Evolutionary conservation across 2,888 invertebrate genomes (phyloP), one percentile per base, ranked within the genome.

Genomic region (Auanema freiburgensis): DNA sequence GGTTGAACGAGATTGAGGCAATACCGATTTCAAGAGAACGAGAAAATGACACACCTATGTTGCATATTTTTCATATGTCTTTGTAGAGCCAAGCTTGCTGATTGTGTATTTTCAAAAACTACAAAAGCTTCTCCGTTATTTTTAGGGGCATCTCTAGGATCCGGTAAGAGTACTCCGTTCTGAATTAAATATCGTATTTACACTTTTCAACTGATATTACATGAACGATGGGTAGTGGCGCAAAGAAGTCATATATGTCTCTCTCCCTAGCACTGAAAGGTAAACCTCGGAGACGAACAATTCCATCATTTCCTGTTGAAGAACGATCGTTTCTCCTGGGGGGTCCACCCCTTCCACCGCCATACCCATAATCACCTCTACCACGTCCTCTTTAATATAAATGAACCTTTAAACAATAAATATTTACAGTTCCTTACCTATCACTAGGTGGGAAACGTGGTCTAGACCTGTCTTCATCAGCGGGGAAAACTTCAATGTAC

Each of bases 11-110:
- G 16, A 18, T 46, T 3, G n/a, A 12, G 14, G n/a, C n/a, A 23
- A 16, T 23, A 24, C 55, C 55, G 55, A 12, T 40, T 40, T 16
- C 55, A 6, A n/a, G 33, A 55, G 33, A 25, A 16, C 41, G n/a
- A 24, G 10, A 40, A 12, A 21, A 55, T 11, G 14, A 51, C 54
- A 23, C 51, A 67, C 41, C 73, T 64, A 56, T 71, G 69, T 10
- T 67, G 65, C 21, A 73, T 69, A 54, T 68, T 69, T 54, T 73
- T 69, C 69, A 69, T 70, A 23, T 73, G 70, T 14, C 67, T 59
- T 42, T 68, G 58, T 46, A 65, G 66, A 0, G 71, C 73, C 23
- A 63, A 55, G 46, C 67, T 57, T 16, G 61, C 64, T 50, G 65
- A 63, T 42, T 68, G 65, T 41, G 57, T 46, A 11, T 63, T 43